Evolutionary conservation across 2,888 invertebrate genomes (phyloP).

Genomic region (Fabriciana adippe): DNA sequence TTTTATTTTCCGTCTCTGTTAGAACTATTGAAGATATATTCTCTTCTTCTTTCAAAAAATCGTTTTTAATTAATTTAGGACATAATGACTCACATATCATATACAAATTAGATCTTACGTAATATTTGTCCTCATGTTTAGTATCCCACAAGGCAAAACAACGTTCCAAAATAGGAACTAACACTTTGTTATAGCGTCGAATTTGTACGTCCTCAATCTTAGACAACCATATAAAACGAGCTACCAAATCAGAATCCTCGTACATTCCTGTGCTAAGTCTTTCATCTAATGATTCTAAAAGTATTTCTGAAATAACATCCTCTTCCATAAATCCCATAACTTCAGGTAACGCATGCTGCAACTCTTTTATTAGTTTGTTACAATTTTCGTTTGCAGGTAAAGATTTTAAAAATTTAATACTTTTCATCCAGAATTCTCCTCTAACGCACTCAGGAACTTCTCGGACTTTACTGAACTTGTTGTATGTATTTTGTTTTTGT

Average conservation of each 20-base stretch:
- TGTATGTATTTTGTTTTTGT: conserved; percentile 60
- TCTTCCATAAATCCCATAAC: conserved; percentile 53
- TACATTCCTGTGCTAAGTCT: conserved; percentile 42
- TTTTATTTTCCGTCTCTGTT: conserved; percentile 43
- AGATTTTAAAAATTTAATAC: conserved; percentile 54
- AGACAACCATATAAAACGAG: conserved; percentile 52
- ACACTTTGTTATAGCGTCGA: conserved; percentile 50
- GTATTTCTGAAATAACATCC: conserved; percentile 50
- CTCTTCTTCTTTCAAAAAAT: conserved; percentile 43
- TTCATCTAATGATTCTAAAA: conserved; percentile 51
- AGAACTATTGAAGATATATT: conserved; percentile 48
- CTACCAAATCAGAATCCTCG: conserved; percentile 40
- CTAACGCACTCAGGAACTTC: conserved; percentile 51
- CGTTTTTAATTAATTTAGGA: conserved; percentile 42
- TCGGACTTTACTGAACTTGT: conserved; percentile 45
- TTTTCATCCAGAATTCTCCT: conserved; percentile 53
- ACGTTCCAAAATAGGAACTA: conserved; percentile 52
- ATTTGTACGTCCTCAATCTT: conserved; percentile 50
- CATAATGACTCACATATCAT: conserved; percentile 45
- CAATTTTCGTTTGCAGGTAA: conserved; percentile 44
- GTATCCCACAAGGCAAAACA: conserved; percentile 49
- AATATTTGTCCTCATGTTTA: conserved; percentile 39
- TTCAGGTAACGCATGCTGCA: conserved; percentile 45
- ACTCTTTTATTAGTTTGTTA: conserved; percentile 35
- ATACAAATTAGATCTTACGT: conserved; percentile 45